A percentile compares a stretch with the other conserved stretches of the same genome.
Evolutionary conservation across 2,113 vertebrate species (phyloP).

Genomic region (Tylochromis polylepis): DNA sequence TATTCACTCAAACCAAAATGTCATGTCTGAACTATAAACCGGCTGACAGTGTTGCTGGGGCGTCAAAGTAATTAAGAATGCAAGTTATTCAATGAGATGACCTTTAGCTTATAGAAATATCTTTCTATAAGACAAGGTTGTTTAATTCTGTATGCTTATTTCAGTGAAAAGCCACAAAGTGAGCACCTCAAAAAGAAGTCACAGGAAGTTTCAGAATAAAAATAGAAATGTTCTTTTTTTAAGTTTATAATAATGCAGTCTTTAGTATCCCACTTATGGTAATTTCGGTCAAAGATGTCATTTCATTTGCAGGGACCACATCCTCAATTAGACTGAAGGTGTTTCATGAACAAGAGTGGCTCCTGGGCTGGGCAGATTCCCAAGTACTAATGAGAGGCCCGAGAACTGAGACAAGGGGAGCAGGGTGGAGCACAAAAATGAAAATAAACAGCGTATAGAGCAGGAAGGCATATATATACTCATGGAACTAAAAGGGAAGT

Average conservation of each 20-base stretch:
- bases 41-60: not conserved
- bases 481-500: not conserved
- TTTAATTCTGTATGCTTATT: not conserved
- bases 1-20: not conserved
- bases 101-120: not conserved
- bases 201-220: not conserved
- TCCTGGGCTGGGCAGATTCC: not conserved
- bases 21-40: not conserved
- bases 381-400: not conserved
- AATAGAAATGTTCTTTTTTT: not conserved
- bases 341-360: not conserved
- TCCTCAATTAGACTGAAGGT: not conserved
- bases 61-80: not conserved
- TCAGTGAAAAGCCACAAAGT: not conserved
- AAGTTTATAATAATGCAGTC: not conserved
- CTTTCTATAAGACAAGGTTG: not conserved
- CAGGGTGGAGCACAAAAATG: not conserved
- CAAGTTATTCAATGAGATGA: not conserved
- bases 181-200: not conserved
- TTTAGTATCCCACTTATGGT: not conserved
- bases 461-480: not conserved
- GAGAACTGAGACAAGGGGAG: not conserved
- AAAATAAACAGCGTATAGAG: not conserved
- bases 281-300: not conserved
- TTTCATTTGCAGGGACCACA: not conserved